Conservation (phyloP, 1,140 invertebrate species). For the Drosophila micromelanica region DNA sequence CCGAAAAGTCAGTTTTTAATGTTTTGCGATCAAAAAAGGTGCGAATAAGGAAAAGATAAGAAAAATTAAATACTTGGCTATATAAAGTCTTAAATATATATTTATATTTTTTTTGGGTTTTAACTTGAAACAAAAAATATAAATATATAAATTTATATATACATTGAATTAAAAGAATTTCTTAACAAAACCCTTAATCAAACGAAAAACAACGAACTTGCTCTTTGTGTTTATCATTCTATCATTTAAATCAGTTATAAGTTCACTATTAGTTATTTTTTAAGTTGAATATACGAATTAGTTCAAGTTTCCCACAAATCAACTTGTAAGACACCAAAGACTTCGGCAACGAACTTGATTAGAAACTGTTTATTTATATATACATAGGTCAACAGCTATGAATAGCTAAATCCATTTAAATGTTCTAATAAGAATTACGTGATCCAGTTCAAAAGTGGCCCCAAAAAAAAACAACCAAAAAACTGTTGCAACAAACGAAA, state of each 20-base stretch:
- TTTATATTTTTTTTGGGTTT: too few relatives aligned
- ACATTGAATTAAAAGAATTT: too few relatives aligned
- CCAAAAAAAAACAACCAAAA: background rate
- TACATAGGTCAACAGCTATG: background rate
- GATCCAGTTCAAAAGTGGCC: background rate
- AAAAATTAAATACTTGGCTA: too few relatives aligned
- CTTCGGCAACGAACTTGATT: slow-evolving; percentile 2
- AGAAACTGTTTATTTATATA: background rate
- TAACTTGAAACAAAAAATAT: too few relatives aligned
- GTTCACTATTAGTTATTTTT: too few relatives aligned
- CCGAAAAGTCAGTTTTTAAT: background rate
- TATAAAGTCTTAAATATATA: too few relatives aligned
- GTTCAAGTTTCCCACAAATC: too few relatives aligned
- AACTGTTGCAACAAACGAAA: slow-evolving; percentile 46
- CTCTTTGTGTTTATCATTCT: background rate
- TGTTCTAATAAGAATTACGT: slow-evolving; percentile 6
- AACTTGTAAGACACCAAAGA: too few relatives aligned
- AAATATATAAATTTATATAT: too few relatives aligned
- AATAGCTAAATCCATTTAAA: slow-evolving; percentile 27
- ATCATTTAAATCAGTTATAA: too few relatives aligned
- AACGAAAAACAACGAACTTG: slow-evolving; percentile 59
- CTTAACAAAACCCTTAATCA: background rate
- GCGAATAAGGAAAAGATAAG: too few relatives aligned
- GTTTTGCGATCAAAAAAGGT: background rate
- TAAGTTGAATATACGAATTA: too few relatives aligned